Evolutionary conservation across 2,113 vertebrate species (phyloP), one percentile per base, ranked within the genome.

Genomic region (Machaerirhynchus nigripectus): DNA sequence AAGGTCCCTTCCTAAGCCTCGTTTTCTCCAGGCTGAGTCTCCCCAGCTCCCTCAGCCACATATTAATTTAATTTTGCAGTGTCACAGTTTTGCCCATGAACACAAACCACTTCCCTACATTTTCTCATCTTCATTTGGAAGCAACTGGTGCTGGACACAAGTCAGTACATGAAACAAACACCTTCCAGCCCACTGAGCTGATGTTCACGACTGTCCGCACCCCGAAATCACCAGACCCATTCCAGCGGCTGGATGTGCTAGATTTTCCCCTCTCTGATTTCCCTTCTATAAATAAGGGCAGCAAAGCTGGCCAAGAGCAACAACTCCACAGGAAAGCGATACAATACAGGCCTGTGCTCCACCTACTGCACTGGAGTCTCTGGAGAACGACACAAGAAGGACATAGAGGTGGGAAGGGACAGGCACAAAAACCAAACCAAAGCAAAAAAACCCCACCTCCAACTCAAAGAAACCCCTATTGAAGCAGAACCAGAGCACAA

Each of bases 321-420:
- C 89, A 96, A 26, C 77, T 44, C 52, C 76, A 96, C 97, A 98
- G 97, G 98, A 98, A 98, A 91, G 94, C 84, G 53, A 96, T 95
- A 98, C 97, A 98, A 98, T 98, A 53, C 84, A 85, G 82, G 77
- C 92, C 93, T 78, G 90, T 22, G 75, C 97, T 96, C 98, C 98
- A 98, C 98, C 98, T 98, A 96, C 95, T 79, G 91, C 75, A 53
- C 95, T 91, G 55, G 23, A 70, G 52, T 97, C 96, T 87, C 93
- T 87, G 86, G 93, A 97, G 97, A 96, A 47, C 88, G 65, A 10
- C 85, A 49, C 33, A 23, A 84, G 71, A 23, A 95, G 93, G 94
- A 94, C 82, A 71, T 1, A 6, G 79, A 93, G 93, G 84, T 1
- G 84, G 93, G 87, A 93, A 87, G 87, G 90, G 74, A 94, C 71